Base-by-base conservation (phyloP, 2,113 vertebrate species). In the Semnornis frantzii region DNA sequence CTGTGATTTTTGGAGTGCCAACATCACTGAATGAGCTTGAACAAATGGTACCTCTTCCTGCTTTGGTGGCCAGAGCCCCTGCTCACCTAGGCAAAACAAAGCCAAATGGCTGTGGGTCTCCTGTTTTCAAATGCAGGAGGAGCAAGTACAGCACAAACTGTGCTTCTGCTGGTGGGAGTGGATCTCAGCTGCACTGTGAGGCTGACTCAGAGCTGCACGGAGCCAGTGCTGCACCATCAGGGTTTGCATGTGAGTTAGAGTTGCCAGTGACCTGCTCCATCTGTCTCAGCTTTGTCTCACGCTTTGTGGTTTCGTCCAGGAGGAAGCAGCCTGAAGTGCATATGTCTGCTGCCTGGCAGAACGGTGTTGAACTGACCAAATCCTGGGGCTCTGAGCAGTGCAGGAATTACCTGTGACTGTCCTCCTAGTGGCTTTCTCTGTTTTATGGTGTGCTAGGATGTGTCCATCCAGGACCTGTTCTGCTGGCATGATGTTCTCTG, bases 361-460 rank as follows among this genome's bases (percentile, higher is more conserved):
- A 20, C 5, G 12, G 57, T 10, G 1, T 52, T 52, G 34, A 30
- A 24, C 21, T n/a, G 27, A 11, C 18, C 42, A 30, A 54, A 48
- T 21, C 52, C 59, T 44, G 60, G n/a, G 33, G 65, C 44, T 82
- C 27, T 20, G 21, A 3, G 84, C 16, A 28, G 39, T 4, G 39
- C 68, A 64, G 80, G 69, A 59, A 8, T 39, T 21, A 16, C 2
- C 57, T 54, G 44, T 66, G 77, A 6, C n/a, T 2, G 1, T 31
- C 12, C 44, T 73, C 12, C 42, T 58, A 0, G 0, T 39, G 64
- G 60, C 21, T 3, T 54, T 48, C 7, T 17, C 31, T 77, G 0
- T 15, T 72, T 37, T 30, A 6, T 17, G 73, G 18, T 8, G 4
- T 14, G 58, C 37, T n/a, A 31, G 37, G 9, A 0, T 25, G 3